Conservation (phyloP, 1,140 invertebrate species). For the Apis dorsata region DNA sequence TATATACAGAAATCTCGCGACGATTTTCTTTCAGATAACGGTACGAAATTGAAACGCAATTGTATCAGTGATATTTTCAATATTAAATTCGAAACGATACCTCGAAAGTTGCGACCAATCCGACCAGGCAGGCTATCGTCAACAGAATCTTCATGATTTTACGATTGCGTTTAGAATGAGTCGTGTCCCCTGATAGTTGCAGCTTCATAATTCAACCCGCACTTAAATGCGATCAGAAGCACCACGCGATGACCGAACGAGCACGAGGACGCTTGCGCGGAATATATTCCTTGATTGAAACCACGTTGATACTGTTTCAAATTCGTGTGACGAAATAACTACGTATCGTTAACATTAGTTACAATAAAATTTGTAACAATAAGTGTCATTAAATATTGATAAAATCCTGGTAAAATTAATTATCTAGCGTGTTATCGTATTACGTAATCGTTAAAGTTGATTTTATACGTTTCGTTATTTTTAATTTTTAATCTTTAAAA, state of each 20-base stretch:
- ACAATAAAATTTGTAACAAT: no score
- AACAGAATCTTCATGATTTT: conserved; percentile 65
- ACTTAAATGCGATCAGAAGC: conserved; percentile 15
- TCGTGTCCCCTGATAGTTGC: not conserved
- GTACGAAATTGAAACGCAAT: conserved; percentile 29
- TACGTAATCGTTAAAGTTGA: no score
- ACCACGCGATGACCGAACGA: conserved; percentile 6
- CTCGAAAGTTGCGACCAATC: conserved; percentile 46
- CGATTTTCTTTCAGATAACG: conserved; percentile 32
- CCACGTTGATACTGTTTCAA: not conserved
- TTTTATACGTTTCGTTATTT: no score
- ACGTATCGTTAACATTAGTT: not conserved
- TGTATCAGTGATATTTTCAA: not conserved
- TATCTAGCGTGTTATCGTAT: no score
- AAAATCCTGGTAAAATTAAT: no score
- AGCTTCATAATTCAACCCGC: conserved; percentile 7
- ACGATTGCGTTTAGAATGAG: conserved; percentile 25
- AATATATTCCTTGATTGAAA: not conserved
- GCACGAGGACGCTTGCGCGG: conserved; percentile 30
- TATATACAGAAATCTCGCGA: not conserved
- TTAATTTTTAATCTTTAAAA: no score
- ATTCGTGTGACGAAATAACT: not conserved
- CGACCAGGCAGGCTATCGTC: conserved; percentile 39
- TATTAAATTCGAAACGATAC: conserved; percentile 54
- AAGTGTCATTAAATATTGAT: no score